Evolutionary conservation across 2,797 vertebrate species (phyloP).

Genomic region (Tenualosa thibaudeaui): DNA sequence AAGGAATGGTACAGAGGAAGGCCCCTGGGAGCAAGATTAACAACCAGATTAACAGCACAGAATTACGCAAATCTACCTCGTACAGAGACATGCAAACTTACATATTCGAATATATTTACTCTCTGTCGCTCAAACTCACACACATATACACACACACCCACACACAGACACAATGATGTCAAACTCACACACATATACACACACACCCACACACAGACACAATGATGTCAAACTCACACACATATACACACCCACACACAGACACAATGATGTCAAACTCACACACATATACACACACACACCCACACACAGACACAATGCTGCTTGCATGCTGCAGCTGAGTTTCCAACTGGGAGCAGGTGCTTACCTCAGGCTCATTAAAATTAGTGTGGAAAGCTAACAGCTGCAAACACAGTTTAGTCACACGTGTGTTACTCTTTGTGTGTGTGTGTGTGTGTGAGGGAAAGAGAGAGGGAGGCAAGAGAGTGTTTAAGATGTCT

Average conservation of each 20-base stretch:
- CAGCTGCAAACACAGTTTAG: conserved; percentile 32
- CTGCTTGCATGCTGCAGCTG: not conserved
- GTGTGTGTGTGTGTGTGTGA: not conserved
- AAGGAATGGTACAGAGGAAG: not conserved
- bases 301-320: conserved; percentile 1
- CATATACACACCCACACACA: not conserved
- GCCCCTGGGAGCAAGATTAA: conserved; percentile 19
- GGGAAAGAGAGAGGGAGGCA: too few species aligned
- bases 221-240: not conserved
- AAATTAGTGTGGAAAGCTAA: conserved; percentile 15
- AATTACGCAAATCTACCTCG: conserved; percentile 27
- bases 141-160: not conserved
- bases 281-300: conserved; percentile 17
- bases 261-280: not conserved
- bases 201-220: not conserved
- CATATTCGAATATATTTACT: not conserved
- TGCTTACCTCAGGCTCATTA: conserved; percentile 48
- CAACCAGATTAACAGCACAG: conserved; percentile 2
- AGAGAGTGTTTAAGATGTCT: not conserved
- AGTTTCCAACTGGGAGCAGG: conserved; percentile 41
- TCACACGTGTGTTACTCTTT: not conserved
- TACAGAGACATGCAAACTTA: conserved; percentile 19
- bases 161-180: not conserved
- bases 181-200: not conserved
- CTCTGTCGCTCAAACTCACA: not conserved